Conservation (phyloP, 2,113 vertebrate genomes). For the Picathartes gymnocephalus region DNA sequence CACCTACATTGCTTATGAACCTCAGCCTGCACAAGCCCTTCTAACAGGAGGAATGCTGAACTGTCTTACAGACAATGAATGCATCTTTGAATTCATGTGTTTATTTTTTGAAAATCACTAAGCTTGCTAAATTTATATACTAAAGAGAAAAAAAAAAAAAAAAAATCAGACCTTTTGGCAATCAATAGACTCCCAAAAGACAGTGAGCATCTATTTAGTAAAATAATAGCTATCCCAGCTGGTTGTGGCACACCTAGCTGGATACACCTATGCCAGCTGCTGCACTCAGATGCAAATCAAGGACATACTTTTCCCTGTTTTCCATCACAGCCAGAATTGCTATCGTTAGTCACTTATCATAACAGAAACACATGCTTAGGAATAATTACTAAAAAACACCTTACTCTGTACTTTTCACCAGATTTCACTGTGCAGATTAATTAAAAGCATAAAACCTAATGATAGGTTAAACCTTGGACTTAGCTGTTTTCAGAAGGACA, state of each 20-base stretch:
- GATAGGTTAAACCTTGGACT: neutral
- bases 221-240: neutral
- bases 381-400: neutral
- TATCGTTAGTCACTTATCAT: neutral
- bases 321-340: neutral
- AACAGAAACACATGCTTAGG: neutral
- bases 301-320: neutral
- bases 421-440: neutral
- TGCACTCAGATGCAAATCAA: neutral
- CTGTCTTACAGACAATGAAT: neutral
- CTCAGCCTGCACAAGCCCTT: neutral
- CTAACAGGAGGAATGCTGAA: neutral
- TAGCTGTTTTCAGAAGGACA: neutral
- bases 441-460: neutral
- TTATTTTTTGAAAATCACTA: slow-evolving; percentile 2
- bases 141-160: neutral
- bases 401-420: neutral
- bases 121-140: neutral
- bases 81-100: neutral
- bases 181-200: neutral
- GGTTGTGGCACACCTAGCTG: neutral
- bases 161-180: neutral
- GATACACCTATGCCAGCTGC: neutral
- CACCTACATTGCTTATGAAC: neutral
- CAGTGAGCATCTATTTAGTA: neutral